Conservation (phyloP, 2,797 vertebrate genomes). For the Sebastes matsubarae region DNA sequence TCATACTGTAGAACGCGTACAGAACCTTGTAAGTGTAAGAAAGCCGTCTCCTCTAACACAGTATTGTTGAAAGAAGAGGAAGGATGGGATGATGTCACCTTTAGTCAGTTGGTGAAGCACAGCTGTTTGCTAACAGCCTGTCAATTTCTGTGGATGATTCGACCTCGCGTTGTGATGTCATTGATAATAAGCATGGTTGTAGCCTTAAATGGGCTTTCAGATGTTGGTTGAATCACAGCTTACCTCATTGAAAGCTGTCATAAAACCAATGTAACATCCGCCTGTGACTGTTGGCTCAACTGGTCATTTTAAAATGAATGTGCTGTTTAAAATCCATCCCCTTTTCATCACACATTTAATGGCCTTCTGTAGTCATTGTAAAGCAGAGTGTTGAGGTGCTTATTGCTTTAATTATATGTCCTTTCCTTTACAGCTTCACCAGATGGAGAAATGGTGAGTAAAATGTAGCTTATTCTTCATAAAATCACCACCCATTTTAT, state of each 20-base stretch:
- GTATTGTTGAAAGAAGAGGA: neutral
- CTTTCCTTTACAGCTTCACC: slow-evolving; percentile 84
- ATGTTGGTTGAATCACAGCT: neutral
- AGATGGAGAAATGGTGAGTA: slow-evolving; percentile 94
- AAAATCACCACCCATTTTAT: neutral
- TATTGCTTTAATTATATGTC: neutral
- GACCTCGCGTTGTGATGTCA: slow-evolving; percentile 4
- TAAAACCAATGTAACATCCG: neutral
- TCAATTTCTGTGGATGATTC: neutral
- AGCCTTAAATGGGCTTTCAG: neutral
- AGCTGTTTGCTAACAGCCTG: slow-evolving; percentile 3
- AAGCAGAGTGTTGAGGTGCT: neutral
- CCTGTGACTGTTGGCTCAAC: neutral
- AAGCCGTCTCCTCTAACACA: neutral
- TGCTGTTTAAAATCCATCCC: neutral
- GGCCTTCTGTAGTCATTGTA: neutral
- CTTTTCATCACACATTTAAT: neutral
- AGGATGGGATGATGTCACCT: slow-evolving; percentile 19
- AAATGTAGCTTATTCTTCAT: neutral
- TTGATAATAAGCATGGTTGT: neutral
- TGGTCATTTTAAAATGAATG: neutral
- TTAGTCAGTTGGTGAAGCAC: slow-evolving; percentile 10
- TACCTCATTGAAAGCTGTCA: neutral
- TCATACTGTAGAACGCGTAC: neutral
- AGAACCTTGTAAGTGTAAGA: neutral